Conservation (phyloP, 2,797 vertebrate genomes). For the Poeciliopsis paucimaculata region DNA sequence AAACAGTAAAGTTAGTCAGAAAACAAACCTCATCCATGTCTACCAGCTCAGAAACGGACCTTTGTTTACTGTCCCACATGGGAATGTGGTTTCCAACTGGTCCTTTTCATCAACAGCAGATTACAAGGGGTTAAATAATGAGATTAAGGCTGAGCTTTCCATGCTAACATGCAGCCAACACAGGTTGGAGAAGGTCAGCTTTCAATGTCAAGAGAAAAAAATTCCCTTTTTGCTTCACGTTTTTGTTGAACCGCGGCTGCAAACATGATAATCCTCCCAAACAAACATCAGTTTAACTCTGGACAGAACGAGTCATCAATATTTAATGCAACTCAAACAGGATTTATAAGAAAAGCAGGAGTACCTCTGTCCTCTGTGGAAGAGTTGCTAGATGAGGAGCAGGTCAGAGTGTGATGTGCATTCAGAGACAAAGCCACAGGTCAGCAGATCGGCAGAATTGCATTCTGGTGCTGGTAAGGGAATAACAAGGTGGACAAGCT, state of each 20-base stretch:
- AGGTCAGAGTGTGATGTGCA: conserved; percentile 50
- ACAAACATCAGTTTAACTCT: conserved; percentile 15
- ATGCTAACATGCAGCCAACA: conserved; percentile 23
- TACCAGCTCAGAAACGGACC: conserved; percentile 23
- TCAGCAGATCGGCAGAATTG: conserved; percentile 62
- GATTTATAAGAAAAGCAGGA: conserved; percentile 18
- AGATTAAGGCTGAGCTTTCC: conserved; percentile 37
- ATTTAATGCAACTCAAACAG: conserved; percentile 10
- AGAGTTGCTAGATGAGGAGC: conserved; percentile 44
- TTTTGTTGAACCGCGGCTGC: conserved; percentile 17
- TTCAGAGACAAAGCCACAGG: conserved; percentile 58
- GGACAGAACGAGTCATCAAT: background rate
- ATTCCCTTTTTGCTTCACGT: conserved; percentile 11
- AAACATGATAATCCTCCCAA: conserved; percentile 19
- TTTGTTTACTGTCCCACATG: conserved; percentile 56
- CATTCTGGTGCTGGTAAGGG: conserved; percentile 60
- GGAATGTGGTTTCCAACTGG: conserved; percentile 73
- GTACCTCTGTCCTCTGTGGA: conserved; percentile 70
- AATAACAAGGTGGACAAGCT: conserved; percentile 64
- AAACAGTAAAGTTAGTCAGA: conserved; percentile 17
- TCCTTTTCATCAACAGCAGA: conserved; percentile 47
- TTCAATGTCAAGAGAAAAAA: conserved; percentile 54
- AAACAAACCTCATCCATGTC: background rate
- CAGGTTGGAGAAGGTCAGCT: conserved; percentile 60
- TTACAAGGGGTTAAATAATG: conserved; percentile 32